Evolutionary conservation across 2,888 invertebrate species (phyloP).

Genomic region (Gastracanthus pulcherrimus): DNA sequence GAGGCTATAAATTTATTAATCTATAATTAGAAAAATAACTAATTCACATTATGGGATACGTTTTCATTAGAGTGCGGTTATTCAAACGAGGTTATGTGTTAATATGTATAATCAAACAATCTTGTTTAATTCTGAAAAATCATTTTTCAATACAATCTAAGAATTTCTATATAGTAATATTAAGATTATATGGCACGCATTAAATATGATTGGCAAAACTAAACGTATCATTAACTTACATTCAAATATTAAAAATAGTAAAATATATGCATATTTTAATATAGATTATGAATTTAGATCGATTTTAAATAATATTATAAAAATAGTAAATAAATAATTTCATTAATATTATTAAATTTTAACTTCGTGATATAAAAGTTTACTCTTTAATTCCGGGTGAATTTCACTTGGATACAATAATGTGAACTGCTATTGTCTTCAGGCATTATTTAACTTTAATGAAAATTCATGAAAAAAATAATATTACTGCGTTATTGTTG

Average conservation of each 20-base stretch:
- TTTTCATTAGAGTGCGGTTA: slow-evolving; percentile 13
- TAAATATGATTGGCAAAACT: too few species aligned
- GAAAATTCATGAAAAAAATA: too few species aligned
- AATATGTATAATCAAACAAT: neutral
- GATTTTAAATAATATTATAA: neutral
- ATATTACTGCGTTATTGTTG: too few species aligned
- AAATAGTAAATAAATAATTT: neutral
- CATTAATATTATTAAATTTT: neutral
- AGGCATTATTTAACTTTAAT: too few species aligned
- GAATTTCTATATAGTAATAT: too few species aligned
- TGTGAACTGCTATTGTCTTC: too few species aligned
- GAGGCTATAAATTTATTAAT: neutral
- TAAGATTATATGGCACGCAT: too few species aligned
- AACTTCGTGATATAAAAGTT: neutral
- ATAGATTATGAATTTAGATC: neutral
- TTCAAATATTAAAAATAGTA: too few species aligned
- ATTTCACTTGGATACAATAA: too few species aligned
- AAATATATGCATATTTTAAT: too few species aligned
- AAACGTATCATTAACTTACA: too few species aligned
- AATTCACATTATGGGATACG: slow-evolving; percentile 19
- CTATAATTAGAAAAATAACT: neutral
- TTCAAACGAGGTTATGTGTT: slow-evolving; percentile 18
- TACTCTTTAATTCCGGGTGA: neutral
- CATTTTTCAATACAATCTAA: too few species aligned
- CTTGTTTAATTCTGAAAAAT: slow-evolving; percentile 19